Conservation (phyloP, 2,888 invertebrate genomes). For the Drosophila barbarae region DNA sequence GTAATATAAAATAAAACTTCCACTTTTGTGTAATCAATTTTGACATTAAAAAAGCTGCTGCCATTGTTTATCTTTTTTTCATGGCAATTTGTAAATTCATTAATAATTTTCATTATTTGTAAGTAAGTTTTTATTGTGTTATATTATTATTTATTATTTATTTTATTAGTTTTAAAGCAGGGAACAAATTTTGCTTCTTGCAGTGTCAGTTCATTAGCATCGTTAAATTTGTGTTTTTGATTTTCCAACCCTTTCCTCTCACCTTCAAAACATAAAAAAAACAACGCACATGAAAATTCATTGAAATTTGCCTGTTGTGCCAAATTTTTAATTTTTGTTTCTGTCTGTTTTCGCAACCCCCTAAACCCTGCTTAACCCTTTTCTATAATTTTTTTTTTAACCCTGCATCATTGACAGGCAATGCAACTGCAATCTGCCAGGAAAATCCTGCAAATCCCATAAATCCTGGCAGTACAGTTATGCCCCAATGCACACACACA, state of each 20-base stretch:
- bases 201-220: constrained; percentile 31
- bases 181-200: neutral
- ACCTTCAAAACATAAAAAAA: neutral
- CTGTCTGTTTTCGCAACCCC: constrained; percentile 51
- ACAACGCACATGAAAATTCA: constrained; percentile 9
- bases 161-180: no score
- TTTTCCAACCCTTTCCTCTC: constrained; percentile 7
- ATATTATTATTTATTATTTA: no score
- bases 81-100: no score
- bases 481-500: neutral
- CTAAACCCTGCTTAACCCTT: constrained; percentile 64
- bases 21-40: no score
- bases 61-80: no score
- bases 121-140: no score
- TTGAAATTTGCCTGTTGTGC: constrained; percentile 47
- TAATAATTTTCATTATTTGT: no score
- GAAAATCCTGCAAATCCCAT: constrained; percentile 39
- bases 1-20: no score
- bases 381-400: constrained; percentile 8
- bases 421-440: constrained; percentile 44
- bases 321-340: constrained; percentile 35
- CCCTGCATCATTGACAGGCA: constrained; percentile 10
- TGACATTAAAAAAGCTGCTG: no score
- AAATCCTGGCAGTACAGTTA: constrained; percentile 32
- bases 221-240: constrained; percentile 29